Base-by-base conservation (phyloP, 1,140 invertebrate genomes). In the Brachionus koreanus region DNA sequence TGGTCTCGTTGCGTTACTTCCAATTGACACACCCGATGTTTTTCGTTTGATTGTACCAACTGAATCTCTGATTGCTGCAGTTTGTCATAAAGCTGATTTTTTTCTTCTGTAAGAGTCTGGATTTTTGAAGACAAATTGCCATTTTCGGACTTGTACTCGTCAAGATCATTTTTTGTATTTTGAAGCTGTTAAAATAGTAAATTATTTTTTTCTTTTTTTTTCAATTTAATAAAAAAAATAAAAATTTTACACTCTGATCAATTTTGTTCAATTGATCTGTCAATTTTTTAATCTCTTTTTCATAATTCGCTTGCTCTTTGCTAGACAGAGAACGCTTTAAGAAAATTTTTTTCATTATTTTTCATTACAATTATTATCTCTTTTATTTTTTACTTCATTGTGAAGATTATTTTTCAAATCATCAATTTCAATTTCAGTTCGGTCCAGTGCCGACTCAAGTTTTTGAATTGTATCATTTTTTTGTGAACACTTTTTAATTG, bases 1-100 rank as follows among this genome's bases (percentile, higher is more conserved):
- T 79, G 76, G 57, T 79, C 76, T 0, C 76, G 76, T 12, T 79
- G 76, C 3, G 76, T 35, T 3, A 79, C 76, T 25, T 79, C 76
- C 37, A 79, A 25, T 63, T 79, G 76, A 13, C 76, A 79, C 13
- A 79, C 39, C 35, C 57, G 33, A 25, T 79, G 76, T 16, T 79
- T 79, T 79, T 79, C 76, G 6, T 33, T 42, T 39, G 49, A 39
- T 12, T 37, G 52, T 23, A 65, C 76, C 5, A 79, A 25, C 35
- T 79, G 76, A 42, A 65, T 37, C 57, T 65, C 49, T 3, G 35
- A 4, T 12, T 65, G 37, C 25, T 79, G 49, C 9, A 79, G 46
- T 79, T 79, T 57, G 33, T 65, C 76, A 25, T 65, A 39, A 23
- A 79, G 33, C n/a, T 42, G 49, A 37, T 79, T 79, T 57, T 79